Base-by-base conservation (phyloP, 1,140 invertebrate species). In the Apolygus lucorum region DNA sequence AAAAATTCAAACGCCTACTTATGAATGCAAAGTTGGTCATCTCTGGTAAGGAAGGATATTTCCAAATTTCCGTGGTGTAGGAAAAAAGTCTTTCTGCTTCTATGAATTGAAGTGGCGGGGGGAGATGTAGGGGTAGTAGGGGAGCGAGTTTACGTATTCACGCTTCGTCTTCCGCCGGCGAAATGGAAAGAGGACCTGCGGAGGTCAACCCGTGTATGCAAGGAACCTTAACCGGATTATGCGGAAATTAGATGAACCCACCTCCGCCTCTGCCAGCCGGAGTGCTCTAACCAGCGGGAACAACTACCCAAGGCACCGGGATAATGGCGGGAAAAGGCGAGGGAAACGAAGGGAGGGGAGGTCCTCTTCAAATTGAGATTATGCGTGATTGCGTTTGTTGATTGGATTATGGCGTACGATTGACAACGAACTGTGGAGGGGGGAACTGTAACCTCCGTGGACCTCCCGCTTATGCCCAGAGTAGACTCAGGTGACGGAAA, bases 341-440 rank as follows among this genome's bases (percentile, higher is more conserved):
- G n/a, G n/a, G n/a, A n/a, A n/a, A n/a, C n/a, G n/a, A n/a, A n/a
- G n/a, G n/a, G n/a, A n/a, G n/a, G n/a, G n/a, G n/a, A n/a, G n/a
- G n/a, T 22, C 54, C 54, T 59, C 54, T 59, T 59, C 54, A 59
- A 59, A 59, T 59, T 59, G 54, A 59, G 54, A 59, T 59, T 59
- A 59, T 59, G 54, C 54, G 54, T 59, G 54, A 59, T 59, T 59
- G 54, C 54, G 54, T 59, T 59, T 59, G 54, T 59, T 59, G 54
- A 59, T 59, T 59, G 54, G 54, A 59, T 59, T 22, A 59, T 59
- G 54, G 54, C 54, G 13, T 59, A 11, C 54, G 54, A 59, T 59
- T 59, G 34, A 49, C 34, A 17, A 17, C 54, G 22, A 59, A 17
- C 4, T 4, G 34, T 17, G 34, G 34, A 42, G 34, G 4, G 34